These are phyloP conservation scores for Psilopsiagon aurifrons DNA, from an alignment of 2,113 vertebrate genomes.

Conservation along the genomic window DNA sequence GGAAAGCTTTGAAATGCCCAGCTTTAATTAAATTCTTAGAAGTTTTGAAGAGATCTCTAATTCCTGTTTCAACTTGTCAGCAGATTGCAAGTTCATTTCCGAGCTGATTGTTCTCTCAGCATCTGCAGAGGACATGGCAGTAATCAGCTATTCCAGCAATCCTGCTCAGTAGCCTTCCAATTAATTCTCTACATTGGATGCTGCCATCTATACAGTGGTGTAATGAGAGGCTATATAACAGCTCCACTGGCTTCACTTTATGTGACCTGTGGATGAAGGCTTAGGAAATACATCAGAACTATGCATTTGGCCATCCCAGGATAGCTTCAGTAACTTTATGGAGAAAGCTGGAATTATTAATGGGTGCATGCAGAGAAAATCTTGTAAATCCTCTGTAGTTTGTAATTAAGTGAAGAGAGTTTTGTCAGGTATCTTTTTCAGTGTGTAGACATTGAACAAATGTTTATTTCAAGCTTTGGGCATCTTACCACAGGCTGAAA, in stretches of 20 bases:
- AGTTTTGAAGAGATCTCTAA: neutral
- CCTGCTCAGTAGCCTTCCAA: fast-evolving
- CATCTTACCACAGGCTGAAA: neutral
- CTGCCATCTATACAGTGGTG: neutral
- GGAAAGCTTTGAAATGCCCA: neutral
- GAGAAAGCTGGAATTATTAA: neutral
- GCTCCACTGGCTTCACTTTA: neutral
- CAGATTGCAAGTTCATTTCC: neutral
- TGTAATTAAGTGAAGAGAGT: neutral
- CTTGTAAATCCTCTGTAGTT: neutral
- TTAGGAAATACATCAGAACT: neutral
- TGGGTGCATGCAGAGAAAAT: neutral
- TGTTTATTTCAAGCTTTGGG: neutral
- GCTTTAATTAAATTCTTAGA: neutral
- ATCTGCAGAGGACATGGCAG: neutral
- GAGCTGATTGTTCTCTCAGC: neutral
- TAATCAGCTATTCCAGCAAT: neutral
- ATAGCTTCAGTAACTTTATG: neutral
- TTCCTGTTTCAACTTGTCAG: neutral
- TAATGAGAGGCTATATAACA: neutral
- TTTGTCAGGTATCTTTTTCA: neutral
- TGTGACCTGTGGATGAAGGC: neutral
- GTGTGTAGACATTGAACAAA: neutral
- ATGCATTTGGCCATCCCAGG: neutral
- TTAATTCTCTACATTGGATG: neutral